Evolutionary conservation across 2,113 vertebrate species (phyloP).

Genomic region (Eretmodus cyanostictus): DNA sequence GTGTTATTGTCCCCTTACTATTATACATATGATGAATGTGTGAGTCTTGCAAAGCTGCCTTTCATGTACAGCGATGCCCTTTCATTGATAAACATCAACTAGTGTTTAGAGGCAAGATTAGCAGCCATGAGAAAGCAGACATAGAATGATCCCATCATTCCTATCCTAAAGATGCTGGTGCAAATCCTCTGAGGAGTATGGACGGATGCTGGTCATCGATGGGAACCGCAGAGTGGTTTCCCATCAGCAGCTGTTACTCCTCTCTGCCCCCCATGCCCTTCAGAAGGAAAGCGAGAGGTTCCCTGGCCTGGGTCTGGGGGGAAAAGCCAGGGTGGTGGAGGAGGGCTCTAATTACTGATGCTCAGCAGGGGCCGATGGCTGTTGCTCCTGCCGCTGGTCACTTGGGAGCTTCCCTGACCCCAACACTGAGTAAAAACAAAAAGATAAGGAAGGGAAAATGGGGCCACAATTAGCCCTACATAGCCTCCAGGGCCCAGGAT

Average conservation of each 20-base stretch:
- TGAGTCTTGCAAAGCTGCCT: neutral
- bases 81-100: neutral
- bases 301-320: slow-evolving; percentile 9
- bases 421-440: slow-evolving; percentile 62
- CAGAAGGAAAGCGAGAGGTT: slow-evolving; percentile 39
- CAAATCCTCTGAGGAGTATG: slow-evolving; percentile 51
- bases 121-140: neutral
- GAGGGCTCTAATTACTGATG: slow-evolving; percentile 68
- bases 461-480: slow-evolving; percentile 60
- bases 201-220: slow-evolving; percentile 21
- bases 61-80: neutral
- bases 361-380: slow-evolving; percentile 68
- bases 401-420: slow-evolving; percentile 67
- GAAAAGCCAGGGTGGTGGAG: slow-evolving; percentile 4
- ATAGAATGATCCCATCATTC: neutral
- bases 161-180: slow-evolving; percentile 8
- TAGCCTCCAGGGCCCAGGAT: slow-evolving; percentile 55
- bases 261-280: slow-evolving; percentile 30
- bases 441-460: slow-evolving; percentile 51
- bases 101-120: neutral
- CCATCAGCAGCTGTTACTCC: slow-evolving; percentile 71
- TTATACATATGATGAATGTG: neutral
- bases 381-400: slow-evolving; percentile 68
- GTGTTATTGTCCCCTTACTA: neutral
- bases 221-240: slow-evolving; percentile 47